These are phyloP conservation scores for Microplitis manilae DNA, from an alignment of 2,888 invertebrate genomes.

Conservation along the genomic window DNA sequence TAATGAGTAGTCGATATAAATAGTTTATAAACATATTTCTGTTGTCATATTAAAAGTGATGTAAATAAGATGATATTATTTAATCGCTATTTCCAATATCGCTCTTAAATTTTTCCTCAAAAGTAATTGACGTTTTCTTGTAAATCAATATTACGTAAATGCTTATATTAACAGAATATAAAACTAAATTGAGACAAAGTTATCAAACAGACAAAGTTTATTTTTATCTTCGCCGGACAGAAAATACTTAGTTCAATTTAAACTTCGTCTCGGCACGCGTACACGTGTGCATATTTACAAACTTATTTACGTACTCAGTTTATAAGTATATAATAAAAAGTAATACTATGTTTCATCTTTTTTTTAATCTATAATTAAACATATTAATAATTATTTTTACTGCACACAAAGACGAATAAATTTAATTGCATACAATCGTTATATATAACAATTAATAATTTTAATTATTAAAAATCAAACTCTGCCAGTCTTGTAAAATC, in stretches of 20 bases:
- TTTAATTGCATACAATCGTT: too few relatives aligned
- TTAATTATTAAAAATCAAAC: too few relatives aligned
- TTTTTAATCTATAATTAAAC: not conserved
- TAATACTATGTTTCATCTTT: not conserved
- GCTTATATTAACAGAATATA: conserved; percentile 32
- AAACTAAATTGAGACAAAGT: conserved; percentile 52
- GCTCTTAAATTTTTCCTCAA: too few relatives aligned
- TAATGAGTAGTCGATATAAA: too few relatives aligned
- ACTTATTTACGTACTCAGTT: conserved; percentile 10
- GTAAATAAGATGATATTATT: too few relatives aligned
- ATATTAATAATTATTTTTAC: not conserved
- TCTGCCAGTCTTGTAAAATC: too few relatives aligned
- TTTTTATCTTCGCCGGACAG: conserved; percentile 57
- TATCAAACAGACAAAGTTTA: conserved; percentile 59
- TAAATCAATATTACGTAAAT: not conserved
- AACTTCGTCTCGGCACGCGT: conserved; percentile 49
- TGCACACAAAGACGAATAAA: too few relatives aligned
- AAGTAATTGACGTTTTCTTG: not conserved
- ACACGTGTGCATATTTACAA: conserved; percentile 39
- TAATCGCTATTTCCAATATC: too few relatives aligned
- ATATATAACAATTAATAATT: too few relatives aligned
- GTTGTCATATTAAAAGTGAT: too few relatives aligned
- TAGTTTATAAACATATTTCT: too few relatives aligned
- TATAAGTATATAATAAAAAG: not conserved
- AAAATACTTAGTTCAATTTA: conserved; percentile 62